A percentile compares a stretch with the other conserved stretches of the same genome.
These are phyloP conservation scores for Cheilosia pagana DNA, from an alignment of 2,888 invertebrate genomes.

Conservation along the genomic window DNA sequence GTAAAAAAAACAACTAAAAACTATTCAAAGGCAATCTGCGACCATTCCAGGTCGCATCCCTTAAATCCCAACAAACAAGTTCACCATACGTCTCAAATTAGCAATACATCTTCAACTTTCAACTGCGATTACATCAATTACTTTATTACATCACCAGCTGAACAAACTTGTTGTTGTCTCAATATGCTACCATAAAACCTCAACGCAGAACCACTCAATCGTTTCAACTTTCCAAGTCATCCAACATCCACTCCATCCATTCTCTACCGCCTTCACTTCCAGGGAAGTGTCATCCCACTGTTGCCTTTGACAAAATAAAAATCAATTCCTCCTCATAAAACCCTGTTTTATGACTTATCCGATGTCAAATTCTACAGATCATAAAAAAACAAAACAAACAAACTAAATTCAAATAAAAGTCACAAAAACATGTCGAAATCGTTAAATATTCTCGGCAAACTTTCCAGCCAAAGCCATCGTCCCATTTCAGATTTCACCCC, in stretches of 20 bases:
- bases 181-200: background rate
- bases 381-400: constrained; percentile 1
- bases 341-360: constrained; percentile 12
- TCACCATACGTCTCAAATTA: no score
- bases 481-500: constrained; percentile 31
- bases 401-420: constrained; percentile 14
- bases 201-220: no score
- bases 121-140: background rate
- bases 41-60: no score
- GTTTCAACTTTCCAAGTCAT: no score
- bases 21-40: no score
- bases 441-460: constrained; percentile 46
- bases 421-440: constrained; percentile 45
- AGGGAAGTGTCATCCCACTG: background rate
- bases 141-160: background rate
- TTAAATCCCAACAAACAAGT: no score
- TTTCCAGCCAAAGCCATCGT: constrained; percentile 17
- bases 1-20: no score
- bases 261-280: background rate
- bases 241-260: no score
- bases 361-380: constrained; percentile 26
- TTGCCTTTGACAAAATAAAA: background rate
- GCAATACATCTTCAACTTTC: background rate
- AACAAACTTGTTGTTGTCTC: background rate
- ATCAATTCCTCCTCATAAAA: background rate